phyloP scores from a whole-genome alignment of 2,113 vertebrate genomes.

The Forbesichthys papilliferus region DNA sequence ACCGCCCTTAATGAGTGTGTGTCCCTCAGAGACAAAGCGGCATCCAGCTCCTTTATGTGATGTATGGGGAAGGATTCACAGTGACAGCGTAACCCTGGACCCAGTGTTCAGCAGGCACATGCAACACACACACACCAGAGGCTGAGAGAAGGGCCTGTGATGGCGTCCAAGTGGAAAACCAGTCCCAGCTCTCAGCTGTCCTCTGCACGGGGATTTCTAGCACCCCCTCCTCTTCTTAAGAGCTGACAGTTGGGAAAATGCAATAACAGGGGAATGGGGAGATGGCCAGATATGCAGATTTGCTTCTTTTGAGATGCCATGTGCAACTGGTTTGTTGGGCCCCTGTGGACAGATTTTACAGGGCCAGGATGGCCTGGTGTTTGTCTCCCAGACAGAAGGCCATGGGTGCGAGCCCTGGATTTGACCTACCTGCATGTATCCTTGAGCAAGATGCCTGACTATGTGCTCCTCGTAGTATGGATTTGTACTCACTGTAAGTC shows the following conservation, averaged over 20 bases:
- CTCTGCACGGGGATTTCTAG: too few species aligned
- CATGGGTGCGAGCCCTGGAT: too few species aligned
- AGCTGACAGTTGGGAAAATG: conserved; percentile 46
- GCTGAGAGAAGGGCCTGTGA: conserved; percentile 51
- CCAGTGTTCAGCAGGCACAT: conserved; percentile 57
- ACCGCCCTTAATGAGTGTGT: not conserved
- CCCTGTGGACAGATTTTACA: too few species aligned
- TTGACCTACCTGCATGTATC: too few species aligned
- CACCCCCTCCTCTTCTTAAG: conserved; percentile 26
- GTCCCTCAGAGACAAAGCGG: conserved; percentile 38
- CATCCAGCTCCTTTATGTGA: conserved; percentile 52
- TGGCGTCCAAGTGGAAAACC: conserved; percentile 70
- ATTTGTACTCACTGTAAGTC: not conserved
- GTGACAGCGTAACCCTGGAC: conserved; percentile 18
- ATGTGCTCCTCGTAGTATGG: too few species aligned
- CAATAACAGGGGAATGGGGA: conserved; percentile 42
- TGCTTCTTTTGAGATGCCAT: conserved; percentile 44
- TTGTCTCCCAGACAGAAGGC: too few species aligned
- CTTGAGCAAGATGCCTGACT: too few species aligned
- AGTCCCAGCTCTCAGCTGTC: conserved; percentile 65
- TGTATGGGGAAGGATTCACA: conserved; percentile 51
- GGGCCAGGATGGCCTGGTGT: too few species aligned
- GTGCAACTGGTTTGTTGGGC: conserved; percentile 8
- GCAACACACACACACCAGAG: conserved; percentile 56
- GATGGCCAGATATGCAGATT: conserved; percentile 48